Evolutionary conservation across 1,140 invertebrate genomes (phyloP).

Genomic region (Cydia strobilella): DNA sequence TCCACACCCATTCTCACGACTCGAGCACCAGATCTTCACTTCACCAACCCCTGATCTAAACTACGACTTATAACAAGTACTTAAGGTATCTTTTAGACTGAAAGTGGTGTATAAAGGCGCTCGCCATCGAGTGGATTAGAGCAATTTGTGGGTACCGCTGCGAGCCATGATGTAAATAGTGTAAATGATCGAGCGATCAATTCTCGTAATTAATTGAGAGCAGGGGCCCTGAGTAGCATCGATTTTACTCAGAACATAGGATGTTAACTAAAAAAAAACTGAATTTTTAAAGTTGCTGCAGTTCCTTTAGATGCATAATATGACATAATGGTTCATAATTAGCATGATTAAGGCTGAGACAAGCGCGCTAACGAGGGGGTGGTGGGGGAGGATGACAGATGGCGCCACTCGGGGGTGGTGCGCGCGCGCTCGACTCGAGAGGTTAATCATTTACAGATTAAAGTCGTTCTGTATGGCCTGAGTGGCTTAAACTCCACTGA

Average conservation of each 20-base stretch:
- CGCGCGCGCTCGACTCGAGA: conserved; percentile 24
- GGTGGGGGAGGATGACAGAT: neutral
- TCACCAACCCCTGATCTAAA: neutral
- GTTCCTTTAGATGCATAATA: neutral
- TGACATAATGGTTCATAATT: conserved; percentile 1
- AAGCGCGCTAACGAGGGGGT: conserved; percentile 22
- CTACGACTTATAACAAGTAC: neutral
- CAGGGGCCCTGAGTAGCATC: neutral
- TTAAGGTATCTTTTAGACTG: neutral
- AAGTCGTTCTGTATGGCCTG: neutral
- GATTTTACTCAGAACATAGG: conserved; percentile 2
- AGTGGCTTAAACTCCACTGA: neutral
- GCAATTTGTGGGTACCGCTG: conserved; percentile 16
- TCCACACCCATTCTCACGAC: neutral
- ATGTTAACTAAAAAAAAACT: neutral
- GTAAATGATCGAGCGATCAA: conserved; percentile 12
- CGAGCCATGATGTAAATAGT: conserved; percentile 10
- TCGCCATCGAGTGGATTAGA: conserved; percentile 26
- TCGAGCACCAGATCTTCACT: neutral
- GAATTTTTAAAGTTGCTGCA: neutral
- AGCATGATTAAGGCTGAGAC: conserved; percentile 21
- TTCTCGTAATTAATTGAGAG: conserved; percentile 8
- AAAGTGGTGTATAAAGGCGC: neutral
- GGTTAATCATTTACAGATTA: conserved; percentile 21
- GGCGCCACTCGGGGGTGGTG: conserved; percentile 3